A percentile compares a stretch with the other conserved stretches of the same genome.
Evolutionary conservation across 2,888 invertebrate genomes (phyloP).

Genomic region (Uloborus plumipes): DNA sequence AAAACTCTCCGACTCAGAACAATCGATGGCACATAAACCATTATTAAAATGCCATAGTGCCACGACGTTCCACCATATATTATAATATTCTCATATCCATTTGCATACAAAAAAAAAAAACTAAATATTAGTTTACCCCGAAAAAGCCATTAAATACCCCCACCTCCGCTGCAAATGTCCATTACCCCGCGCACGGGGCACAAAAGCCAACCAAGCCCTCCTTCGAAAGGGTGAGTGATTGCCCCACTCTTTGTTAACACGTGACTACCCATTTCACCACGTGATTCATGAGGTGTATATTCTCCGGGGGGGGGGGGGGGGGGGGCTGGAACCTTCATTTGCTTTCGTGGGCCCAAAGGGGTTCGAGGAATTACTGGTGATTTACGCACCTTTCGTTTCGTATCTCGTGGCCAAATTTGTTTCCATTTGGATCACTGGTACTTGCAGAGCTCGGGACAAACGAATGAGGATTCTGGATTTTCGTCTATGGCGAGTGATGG

Average conservation of each 20-base stretch:
- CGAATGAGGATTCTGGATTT: no score
- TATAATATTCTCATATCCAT: no score
- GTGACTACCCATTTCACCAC: conserved; percentile 15
- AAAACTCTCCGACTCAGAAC: no score
- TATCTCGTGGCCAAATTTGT: conserved; percentile 40
- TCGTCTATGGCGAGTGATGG: no score
- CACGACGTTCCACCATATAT: no score
- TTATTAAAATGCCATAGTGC: no score
- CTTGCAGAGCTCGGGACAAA: no score
- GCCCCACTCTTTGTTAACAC: conserved; percentile 24
- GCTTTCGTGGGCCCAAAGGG: conserved; percentile 49
- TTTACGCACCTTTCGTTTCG: conserved; percentile 33
- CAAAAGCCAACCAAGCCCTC: conserved; percentile 9
- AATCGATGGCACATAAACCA: no score
- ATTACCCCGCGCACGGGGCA: conserved; percentile 7
- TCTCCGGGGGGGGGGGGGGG: conserved; percentile 11
- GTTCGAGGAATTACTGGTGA: conserved; percentile 42
- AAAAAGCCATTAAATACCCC: no score
- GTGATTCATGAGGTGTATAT: conserved; percentile 49
- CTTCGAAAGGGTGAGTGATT: conserved; percentile 40
- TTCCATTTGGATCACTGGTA: conserved; percentile 47
- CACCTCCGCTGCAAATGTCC: not conserved
- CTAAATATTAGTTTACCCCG: no score
- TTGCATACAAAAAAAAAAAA: no score
- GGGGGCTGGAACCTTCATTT: conserved; percentile 25